Evolutionary conservation across 2,888 invertebrate species (phyloP).

Genomic region (Hylaea fasciaria): DNA sequence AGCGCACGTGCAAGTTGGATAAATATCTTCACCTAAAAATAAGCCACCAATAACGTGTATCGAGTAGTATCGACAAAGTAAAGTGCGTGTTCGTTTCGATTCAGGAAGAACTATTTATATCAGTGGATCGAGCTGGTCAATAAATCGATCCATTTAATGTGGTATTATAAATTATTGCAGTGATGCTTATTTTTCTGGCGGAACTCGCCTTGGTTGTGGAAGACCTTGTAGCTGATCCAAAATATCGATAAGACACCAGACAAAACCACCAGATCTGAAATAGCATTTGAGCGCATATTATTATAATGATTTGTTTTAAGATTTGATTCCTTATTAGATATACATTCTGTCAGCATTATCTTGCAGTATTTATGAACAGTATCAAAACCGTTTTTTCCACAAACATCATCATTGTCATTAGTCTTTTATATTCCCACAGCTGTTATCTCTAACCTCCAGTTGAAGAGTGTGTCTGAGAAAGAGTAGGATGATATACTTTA

Average conservation of each 20-base stretch:
- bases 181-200: slow-evolving; percentile 27
- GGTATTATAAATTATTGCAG: slow-evolving; percentile 31
- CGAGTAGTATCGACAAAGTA: slow-evolving; percentile 21
- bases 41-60: slow-evolving; percentile 12
- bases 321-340: neutral
- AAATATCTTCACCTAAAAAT: slow-evolving; percentile 13
- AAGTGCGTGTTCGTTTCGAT: slow-evolving; percentile 21
- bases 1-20: neutral
- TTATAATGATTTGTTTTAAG: neutral
- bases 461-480: too few species aligned
- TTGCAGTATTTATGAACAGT: too few species aligned
- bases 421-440: too few species aligned
- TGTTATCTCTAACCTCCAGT: too few species aligned
- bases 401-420: too few species aligned
- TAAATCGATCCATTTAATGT: slow-evolving; percentile 29
- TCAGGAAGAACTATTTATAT: slow-evolving; percentile 27
- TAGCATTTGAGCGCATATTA: slow-evolving; percentile 10
- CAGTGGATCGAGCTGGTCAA: slow-evolving; percentile 29
- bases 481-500: too few species aligned
- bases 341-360: neutral
- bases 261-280: slow-evolving; percentile 14
- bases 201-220: slow-evolving; percentile 32
- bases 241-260: slow-evolving; percentile 31
- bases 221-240: slow-evolving; percentile 38
- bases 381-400: too few species aligned